A percentile compares a stretch with the other conserved stretches of the same genome.
Conservation (phyloP, 2,113 vertebrate genomes). For the Glareola pratincola region DNA sequence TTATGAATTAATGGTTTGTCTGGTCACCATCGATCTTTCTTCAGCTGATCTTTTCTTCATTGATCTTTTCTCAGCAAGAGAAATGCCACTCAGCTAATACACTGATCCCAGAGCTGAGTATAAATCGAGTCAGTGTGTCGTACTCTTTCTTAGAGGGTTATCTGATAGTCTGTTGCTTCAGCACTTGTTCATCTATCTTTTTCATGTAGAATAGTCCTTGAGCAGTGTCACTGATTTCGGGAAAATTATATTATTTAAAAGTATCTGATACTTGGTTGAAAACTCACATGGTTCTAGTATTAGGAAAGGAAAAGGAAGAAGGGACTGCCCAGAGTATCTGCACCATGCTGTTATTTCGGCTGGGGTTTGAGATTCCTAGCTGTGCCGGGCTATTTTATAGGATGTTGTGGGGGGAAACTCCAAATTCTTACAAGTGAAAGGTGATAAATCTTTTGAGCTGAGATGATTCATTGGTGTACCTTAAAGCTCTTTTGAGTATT, state of each 20-base stretch:
- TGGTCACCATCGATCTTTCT: constrained; percentile 48
- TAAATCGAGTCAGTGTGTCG: background rate
- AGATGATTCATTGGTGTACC: background rate
- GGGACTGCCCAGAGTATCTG: fast-evolving
- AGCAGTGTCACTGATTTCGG: background rate
- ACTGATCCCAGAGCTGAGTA: background rate
- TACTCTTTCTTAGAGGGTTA: background rate
- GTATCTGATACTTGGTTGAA: background rate
- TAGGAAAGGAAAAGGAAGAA: background rate
- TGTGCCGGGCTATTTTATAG: background rate
- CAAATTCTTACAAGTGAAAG: background rate
- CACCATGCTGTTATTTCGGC: background rate
- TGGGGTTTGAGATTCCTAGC: background rate
- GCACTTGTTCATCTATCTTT: background rate
- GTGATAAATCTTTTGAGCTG: background rate
- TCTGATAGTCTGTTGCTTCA: background rate
- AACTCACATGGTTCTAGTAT: background rate
- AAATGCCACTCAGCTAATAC: constrained; percentile 40
- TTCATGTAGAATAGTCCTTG: background rate
- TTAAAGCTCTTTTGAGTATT: background rate
- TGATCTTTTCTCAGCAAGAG: constrained; percentile 53
- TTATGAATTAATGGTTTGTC: constrained; percentile 53
- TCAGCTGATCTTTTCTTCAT: constrained; percentile 45
- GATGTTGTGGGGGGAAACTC: background rate
- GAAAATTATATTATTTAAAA: background rate